phyloP scores from a whole-genome alignment of 1,140 invertebrate genomes.

The Megalonaias nervosa region DNA sequence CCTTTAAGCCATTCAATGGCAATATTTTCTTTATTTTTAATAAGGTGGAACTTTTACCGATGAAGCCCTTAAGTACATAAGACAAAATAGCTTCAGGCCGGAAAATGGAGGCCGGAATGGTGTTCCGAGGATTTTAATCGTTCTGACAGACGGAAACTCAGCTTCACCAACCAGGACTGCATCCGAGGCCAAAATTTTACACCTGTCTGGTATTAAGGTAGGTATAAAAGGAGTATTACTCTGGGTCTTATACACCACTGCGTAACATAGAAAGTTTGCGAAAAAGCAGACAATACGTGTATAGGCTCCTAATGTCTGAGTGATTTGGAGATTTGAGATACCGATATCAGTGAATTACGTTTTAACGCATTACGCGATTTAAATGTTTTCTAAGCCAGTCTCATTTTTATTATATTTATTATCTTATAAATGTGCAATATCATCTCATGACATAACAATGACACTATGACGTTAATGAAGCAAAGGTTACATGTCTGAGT shows the following conservation, averaged over 20 bases:
- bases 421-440: too few relatives aligned
- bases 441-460: too few relatives aligned
- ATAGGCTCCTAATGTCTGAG: too few relatives aligned
- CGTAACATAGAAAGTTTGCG: background rate
- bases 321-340: too few relatives aligned
- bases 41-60: slow-evolving; percentile 45
- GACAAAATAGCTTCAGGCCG: slow-evolving; percentile 33
- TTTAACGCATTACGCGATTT: too few relatives aligned
- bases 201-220: slow-evolving; percentile 24
- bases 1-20: too few relatives aligned
- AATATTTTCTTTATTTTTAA: background rate
- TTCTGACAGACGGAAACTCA: slow-evolving; percentile 56
- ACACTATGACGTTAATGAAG: too few relatives aligned
- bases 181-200: slow-evolving; percentile 19
- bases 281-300: background rate
- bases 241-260: background rate
- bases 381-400: too few relatives aligned
- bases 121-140: slow-evolving; percentile 46
- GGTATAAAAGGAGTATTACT: background rate
- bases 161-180: slow-evolving; percentile 29
- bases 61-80: slow-evolving; percentile 30
- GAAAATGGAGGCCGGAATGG: slow-evolving; percentile 38
- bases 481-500: too few relatives aligned
- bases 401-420: too few relatives aligned
- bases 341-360: too few relatives aligned